Percentiles rank a stretch among this genome's conserved stretches.
phyloP scores from a whole-genome alignment of 2,888 invertebrate species.

The Microctonus brassicae region DNA sequence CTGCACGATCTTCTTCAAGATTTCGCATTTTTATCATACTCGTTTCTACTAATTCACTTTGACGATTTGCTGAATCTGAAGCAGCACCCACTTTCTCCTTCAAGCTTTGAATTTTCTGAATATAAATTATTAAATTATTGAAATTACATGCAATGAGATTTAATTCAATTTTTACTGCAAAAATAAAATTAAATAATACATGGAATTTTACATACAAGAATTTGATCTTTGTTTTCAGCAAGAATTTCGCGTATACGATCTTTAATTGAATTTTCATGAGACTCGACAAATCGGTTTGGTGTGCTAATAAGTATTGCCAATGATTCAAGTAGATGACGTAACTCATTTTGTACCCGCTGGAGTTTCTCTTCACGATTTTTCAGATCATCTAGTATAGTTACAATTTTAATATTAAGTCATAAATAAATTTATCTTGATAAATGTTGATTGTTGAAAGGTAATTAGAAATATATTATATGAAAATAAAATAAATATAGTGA shows the following conservation, averaged over 20 bases:
- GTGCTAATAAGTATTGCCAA: constrained; percentile 80
- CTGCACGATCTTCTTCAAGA: constrained; percentile 82
- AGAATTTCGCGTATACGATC: constrained; percentile 84
- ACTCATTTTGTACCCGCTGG: constrained; percentile 77
- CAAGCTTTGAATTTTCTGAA: constrained; percentile 81
- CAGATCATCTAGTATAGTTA: constrained; percentile 74
- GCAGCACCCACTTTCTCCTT: constrained; percentile 83
- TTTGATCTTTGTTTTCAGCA: constrained; percentile 83
- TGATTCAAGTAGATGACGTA: constrained; percentile 79
- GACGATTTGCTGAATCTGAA: constrained; percentile 79
- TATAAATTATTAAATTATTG: constrained; percentile 24
- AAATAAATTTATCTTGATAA: not conserved
- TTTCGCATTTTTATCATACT: constrained; percentile 71
- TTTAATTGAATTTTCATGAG: constrained; percentile 83
- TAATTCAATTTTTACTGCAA: not conserved
- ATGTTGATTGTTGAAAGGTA: not conserved
- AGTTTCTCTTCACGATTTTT: constrained; percentile 79
- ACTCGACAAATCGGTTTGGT: constrained; percentile 81
- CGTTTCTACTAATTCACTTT: constrained; percentile 70
- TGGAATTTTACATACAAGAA: constrained; percentile 73
- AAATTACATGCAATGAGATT: not conserved
- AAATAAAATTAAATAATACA: not conserved
- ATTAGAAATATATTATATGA: not conserved
- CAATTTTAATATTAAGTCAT: not conserved
- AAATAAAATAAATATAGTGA: constrained; percentile 47